Conservation (phyloP, 2,797 vertebrate genomes). For the Agapornis canus region DNA sequence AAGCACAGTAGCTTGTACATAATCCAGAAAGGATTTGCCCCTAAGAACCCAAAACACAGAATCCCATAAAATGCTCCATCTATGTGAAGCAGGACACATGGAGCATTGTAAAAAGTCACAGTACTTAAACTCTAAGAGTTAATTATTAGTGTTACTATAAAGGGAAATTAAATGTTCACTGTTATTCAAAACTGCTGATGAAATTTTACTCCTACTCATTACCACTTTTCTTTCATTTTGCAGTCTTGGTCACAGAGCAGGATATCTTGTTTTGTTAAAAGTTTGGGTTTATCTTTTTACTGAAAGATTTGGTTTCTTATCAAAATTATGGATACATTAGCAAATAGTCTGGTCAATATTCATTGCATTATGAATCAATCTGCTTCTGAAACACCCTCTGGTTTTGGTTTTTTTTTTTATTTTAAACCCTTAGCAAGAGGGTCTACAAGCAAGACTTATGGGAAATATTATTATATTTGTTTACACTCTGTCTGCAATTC, state of each 20-base stretch:
- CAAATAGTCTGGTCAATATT: neutral
- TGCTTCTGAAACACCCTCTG: neutral
- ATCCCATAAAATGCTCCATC: neutral
- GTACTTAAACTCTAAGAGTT: neutral
- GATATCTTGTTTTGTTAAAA: neutral
- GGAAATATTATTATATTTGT: constrained; percentile 1
- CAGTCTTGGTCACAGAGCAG: neutral
- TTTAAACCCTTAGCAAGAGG: neutral
- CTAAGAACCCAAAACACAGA: neutral
- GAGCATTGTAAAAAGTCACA: neutral
- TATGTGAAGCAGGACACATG: neutral
- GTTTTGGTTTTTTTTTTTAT: neutral
- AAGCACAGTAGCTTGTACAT: neutral
- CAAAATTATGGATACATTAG: neutral
- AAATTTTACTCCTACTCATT: neutral
- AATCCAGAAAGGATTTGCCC: neutral
- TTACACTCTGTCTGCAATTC: neutral
- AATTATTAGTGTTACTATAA: neutral
- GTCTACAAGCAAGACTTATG: neutral
- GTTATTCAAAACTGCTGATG: neutral
- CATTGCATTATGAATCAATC: neutral
- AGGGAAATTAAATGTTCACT: neutral
- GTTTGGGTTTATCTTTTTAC: neutral
- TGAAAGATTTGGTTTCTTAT: neutral
- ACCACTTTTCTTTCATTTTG: neutral